These are phyloP conservation scores for Venusia cambrica DNA, from an alignment of 2,888 invertebrate genomes.

Conservation along the genomic window DNA sequence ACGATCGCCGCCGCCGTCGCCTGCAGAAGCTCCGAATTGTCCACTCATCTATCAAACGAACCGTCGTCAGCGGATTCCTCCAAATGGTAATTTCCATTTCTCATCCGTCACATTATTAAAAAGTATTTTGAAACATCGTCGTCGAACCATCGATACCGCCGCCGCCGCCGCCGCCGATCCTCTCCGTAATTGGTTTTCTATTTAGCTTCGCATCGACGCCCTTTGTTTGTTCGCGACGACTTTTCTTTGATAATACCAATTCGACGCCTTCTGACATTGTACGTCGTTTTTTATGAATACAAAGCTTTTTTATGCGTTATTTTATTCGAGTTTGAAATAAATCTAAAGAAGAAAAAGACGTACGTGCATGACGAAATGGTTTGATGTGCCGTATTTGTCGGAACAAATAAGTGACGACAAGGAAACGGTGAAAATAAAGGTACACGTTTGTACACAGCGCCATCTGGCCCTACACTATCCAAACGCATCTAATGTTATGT, in stretches of 20 bases:
- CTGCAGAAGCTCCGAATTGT: slow-evolving; percentile 20
- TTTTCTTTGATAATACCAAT: slow-evolving; percentile 10
- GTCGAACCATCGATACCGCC: slow-evolving; percentile 20
- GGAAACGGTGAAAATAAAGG: too few species aligned
- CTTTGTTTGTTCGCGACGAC: slow-evolving; percentile 16
- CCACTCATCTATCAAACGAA: slow-evolving; percentile 45
- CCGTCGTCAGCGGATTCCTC: slow-evolving; percentile 37
- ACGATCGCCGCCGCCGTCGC: slow-evolving; percentile 31
- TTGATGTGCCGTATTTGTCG: too few species aligned
- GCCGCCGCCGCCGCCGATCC: slow-evolving; percentile 18
- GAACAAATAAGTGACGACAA: too few species aligned
- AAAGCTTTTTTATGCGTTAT: slow-evolving; percentile 12
- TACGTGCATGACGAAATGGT: too few species aligned
- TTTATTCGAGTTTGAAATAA: too few species aligned
- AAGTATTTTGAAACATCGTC: slow-evolving; percentile 17
- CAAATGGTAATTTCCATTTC: slow-evolving; percentile 16
- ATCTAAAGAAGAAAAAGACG: too few species aligned
- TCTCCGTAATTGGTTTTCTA: slow-evolving; percentile 26
- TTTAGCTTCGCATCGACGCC: slow-evolving; percentile 20
- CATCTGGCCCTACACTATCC: too few species aligned
- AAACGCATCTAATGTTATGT: too few species aligned
- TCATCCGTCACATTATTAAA: slow-evolving; percentile 18
- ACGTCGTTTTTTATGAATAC: slow-evolving; percentile 17
- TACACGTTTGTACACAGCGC: too few species aligned
- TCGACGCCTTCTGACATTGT: slow-evolving; percentile 12